phyloP scores from a whole-genome alignment of 2,113 vertebrate species.

The Eulemur macaco region DNA sequence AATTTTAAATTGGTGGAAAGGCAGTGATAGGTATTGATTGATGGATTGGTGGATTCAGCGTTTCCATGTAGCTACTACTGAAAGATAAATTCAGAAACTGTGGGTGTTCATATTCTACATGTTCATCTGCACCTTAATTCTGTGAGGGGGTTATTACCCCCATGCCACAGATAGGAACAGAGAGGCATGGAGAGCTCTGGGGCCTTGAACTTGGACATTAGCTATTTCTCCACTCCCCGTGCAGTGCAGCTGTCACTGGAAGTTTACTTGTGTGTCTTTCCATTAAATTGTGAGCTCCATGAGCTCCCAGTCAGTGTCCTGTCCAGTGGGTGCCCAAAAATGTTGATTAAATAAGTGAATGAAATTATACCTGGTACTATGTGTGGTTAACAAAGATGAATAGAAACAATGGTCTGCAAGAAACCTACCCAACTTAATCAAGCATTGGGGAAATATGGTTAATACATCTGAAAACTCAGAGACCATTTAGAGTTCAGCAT shows the following conservation, averaged over 20 bases:
- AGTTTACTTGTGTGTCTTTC: neutral
- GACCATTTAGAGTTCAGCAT: neutral
- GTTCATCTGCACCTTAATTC: neutral
- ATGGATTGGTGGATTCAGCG: neutral
- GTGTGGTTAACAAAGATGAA: neutral
- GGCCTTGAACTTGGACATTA: neutral
- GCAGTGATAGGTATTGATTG: neutral
- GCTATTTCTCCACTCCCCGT: neutral
- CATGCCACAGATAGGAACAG: neutral
- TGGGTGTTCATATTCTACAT: neutral
- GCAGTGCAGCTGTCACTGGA: neutral
- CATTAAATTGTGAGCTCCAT: neutral
- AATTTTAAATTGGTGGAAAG: neutral
- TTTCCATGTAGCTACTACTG: neutral
- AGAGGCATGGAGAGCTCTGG: neutral
- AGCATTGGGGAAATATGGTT: neutral
- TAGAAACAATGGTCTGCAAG: neutral
- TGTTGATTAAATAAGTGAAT: neutral
- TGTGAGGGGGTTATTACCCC: neutral
- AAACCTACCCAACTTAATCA: neutral
- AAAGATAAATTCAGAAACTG: neutral
- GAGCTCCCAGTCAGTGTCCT: neutral
- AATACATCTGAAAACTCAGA: neutral
- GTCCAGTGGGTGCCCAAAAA: neutral
- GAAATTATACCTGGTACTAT: neutral